A percentile compares a stretch with the other conserved stretches of the same genome.
These are phyloP conservation scores for Trachelus iudaicus DNA, from an alignment of 2,888 invertebrate species.

Conservation along the genomic window DNA sequence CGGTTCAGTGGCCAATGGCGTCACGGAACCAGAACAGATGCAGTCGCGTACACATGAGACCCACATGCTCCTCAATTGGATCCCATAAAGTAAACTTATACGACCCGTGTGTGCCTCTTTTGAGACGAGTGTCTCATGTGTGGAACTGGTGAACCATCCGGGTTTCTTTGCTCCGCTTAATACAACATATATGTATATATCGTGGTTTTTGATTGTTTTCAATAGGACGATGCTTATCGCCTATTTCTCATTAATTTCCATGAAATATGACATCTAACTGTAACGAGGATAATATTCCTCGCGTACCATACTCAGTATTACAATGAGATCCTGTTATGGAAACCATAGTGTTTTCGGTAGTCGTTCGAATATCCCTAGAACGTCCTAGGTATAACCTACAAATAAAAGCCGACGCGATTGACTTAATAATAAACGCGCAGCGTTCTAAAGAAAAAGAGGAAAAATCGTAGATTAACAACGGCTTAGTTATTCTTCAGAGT, in stretches of 20 bases:
- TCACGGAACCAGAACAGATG: slow-evolving; percentile 27
- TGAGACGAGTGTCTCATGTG: not conserved
- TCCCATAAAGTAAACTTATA: slow-evolving; percentile 16
- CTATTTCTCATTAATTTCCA: not conserved
- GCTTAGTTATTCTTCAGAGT: not conserved
- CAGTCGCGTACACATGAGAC: slow-evolving; percentile 9
- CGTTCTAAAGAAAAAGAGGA: not conserved
- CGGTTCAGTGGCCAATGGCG: slow-evolving; percentile 10
- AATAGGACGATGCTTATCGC: slow-evolving; percentile 6
- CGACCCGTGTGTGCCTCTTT: not conserved
- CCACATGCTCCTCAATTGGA: slow-evolving; percentile 21
- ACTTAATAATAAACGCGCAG: not conserved
- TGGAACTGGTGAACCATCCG: slow-evolving; percentile 4
- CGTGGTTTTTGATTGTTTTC: slow-evolving; percentile 29
- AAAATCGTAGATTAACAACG: not conserved
- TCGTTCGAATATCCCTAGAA: not conserved
- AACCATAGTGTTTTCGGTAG: not conserved
- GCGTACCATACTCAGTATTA: not conserved
- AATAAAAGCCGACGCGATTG: not conserved
- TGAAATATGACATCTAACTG: not conserved
- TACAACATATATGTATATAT: slow-evolving; percentile 4
- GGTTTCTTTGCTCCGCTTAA: slow-evolving; percentile 8
- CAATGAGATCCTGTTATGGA: not conserved
- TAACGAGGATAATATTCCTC: not conserved
- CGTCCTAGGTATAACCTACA: not conserved